Evolutionary conservation across 2,888 invertebrate genomes (phyloP).

Genomic region (Limenitis camilla): DNA sequence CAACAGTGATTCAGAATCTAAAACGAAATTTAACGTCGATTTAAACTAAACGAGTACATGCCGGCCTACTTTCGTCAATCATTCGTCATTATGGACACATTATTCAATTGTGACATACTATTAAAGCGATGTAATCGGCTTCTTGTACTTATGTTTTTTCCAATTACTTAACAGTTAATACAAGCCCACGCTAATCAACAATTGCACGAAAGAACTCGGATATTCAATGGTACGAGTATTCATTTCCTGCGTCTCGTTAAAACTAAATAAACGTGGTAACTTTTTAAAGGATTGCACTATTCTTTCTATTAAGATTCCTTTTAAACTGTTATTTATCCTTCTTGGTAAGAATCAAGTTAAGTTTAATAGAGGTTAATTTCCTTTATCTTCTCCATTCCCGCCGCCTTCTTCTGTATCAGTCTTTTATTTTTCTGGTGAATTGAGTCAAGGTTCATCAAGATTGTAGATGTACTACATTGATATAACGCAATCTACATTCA

Average conservation of each 20-base stretch:
- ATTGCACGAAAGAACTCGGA: conserved; percentile 14
- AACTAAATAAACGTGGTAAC: conserved; percentile 2
- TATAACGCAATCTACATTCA: too few species aligned
- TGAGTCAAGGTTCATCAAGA: too few species aligned
- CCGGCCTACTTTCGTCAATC: conserved; percentile 29
- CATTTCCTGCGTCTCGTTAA: conserved; percentile 13
- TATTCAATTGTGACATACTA: conserved; percentile 31
- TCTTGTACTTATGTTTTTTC: conserved; percentile 22
- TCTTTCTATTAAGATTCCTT: not conserved
- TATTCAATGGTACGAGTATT: conserved; percentile 11
- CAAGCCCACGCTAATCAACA: conserved; percentile 19
- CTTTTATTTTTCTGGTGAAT: too few species aligned
- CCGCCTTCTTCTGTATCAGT: too few species aligned
- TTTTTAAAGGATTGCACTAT: not conserved
- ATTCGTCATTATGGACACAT: conserved; percentile 29
- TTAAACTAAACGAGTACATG: conserved; percentile 9
- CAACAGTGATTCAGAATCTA: not conserved
- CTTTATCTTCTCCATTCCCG: too few species aligned
- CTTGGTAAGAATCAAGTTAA: not conserved
- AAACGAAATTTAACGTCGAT: conserved; percentile 12
- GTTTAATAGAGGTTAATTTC: not conserved
- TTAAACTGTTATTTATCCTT: not conserved
- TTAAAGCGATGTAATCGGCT: conserved; percentile 27
- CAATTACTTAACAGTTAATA: conserved; percentile 26
- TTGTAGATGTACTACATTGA: too few species aligned